Conservation (phyloP, 2,797 vertebrate species). For the Fistularia commersonii region DNA sequence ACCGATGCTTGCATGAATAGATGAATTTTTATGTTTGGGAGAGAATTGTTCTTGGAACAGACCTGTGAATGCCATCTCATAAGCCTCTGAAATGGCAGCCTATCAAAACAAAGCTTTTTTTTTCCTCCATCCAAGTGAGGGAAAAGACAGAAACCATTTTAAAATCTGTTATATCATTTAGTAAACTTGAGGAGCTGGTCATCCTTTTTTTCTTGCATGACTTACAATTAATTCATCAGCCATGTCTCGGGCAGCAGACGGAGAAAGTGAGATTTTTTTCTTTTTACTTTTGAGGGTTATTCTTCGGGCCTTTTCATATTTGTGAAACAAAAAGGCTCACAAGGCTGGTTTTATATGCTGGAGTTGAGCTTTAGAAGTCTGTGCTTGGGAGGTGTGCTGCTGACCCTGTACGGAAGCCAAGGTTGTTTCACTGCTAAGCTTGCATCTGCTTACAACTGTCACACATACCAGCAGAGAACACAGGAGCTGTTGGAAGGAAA, state of each 20-base stretch:
- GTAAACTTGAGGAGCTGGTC: constrained; percentile 31
- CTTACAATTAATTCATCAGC: constrained; percentile 60
- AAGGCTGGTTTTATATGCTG: constrained; percentile 60
- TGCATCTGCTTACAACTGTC: constrained; percentile 31
- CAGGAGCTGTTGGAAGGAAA: constrained; percentile 12
- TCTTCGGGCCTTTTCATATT: constrained; percentile 60
- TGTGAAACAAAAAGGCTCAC: constrained; percentile 59
- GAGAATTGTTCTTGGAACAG: constrained; percentile 29
- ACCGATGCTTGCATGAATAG: constrained; percentile 33
- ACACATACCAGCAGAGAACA: constrained; percentile 9
- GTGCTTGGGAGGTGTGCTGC: constrained; percentile 55
- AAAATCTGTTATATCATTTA: constrained; percentile 48
- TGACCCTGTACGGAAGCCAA: constrained; percentile 57
- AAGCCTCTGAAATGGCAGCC: constrained; percentile 57
- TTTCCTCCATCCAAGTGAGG: constrained; percentile 37
- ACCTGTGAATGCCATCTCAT: constrained; percentile 46
- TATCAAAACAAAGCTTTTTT: constrained; percentile 66
- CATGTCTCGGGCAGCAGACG: constrained; percentile 48
- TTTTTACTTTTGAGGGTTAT: constrained; percentile 27
- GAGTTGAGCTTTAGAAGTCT: constrained; percentile 56
- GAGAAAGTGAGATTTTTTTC: constrained; percentile 49
- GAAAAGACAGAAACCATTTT: constrained; percentile 42
- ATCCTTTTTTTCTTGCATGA: constrained; percentile 18
- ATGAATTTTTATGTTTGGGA: constrained; percentile 34
- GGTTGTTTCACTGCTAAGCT: constrained; percentile 51